Base-by-base conservation (phyloP, 1,140 invertebrate species). In the Carposina sasakii region DNA sequence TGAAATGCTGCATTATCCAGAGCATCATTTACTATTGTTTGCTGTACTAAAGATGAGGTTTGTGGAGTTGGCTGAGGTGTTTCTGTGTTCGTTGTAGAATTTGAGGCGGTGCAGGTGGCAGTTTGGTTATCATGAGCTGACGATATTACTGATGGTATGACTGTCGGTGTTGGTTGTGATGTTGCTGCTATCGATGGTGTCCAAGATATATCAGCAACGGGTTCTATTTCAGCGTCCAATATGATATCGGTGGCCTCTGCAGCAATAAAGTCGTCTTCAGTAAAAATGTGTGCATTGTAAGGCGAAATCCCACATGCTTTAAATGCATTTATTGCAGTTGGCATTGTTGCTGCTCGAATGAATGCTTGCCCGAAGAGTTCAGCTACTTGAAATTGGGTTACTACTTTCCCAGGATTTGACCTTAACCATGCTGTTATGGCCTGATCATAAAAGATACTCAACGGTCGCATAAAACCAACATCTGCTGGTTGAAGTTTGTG, bases 401-500 rank as follows among this genome's bases (percentile, higher is more conserved):
- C 57, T 12, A 60, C 60, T 39, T 40, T 52, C 19, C 62, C 66
- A 47, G 68, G 61, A 53, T 79, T 58, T 6, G 23, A 52, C 13
- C 65, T 19, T 10, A 79, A 43, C 71, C 71, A 79, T 4, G 54
- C 51, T 56, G 58, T 54, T 16, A 65, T 26, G 37, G 51, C 51
- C 46, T 64, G 60, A 23, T 65, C 59, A 53, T 71, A 70, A 58
- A 67, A 76, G 3, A 52, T 61, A 26, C 63, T 76, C 24, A 81
- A 52, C 10, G 76, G 63, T 41, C 59, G 58, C 67, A 81, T 78
- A 48, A 71, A 76, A 46, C 52, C 59, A 49, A 82, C 69, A 65
- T 84, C 81, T 16, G 69, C 53, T 16, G 69, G 62, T 47, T 85
- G 78, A 46, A 83, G 52, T 5, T 63, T 48, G 46, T 84, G 78